A percentile compares a stretch with the other conserved stretches of the same genome.
Conservation (phyloP, 2,113 vertebrate species). For the Gulo gulo region DNA sequence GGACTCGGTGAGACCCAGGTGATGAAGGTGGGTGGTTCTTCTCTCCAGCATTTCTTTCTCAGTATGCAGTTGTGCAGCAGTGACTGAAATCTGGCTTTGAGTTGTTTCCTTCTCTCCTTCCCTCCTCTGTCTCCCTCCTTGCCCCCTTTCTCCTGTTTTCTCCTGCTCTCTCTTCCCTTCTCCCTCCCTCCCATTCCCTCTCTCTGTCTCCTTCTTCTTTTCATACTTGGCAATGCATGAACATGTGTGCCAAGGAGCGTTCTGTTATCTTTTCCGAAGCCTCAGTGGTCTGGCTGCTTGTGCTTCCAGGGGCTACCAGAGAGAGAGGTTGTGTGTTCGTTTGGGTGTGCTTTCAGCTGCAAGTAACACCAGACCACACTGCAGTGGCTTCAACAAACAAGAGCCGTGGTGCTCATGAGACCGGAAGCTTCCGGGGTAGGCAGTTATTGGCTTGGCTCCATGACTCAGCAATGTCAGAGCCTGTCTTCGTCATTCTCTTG, state of each 20-base stretch:
- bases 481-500: not conserved
- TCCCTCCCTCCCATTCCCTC: not conserved
- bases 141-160: not conserved
- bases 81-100: not conserved
- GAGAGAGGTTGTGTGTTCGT: not conserved
- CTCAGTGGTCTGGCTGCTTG: not conserved
- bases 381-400: not conserved
- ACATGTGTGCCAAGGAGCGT: not conserved
- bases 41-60: not conserved
- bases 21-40: not conserved
- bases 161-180: not conserved
- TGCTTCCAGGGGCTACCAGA: not conserved
- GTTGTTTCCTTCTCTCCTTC: not conserved
- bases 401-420: not conserved
- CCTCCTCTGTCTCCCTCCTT: not conserved
- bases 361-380: not conserved
- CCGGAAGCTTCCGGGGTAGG: not conserved
- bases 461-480: not conserved
- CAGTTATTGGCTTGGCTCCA: not conserved
- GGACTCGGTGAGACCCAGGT: not conserved
- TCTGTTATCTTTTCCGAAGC: not conserved
- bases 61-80: not conserved
- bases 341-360: not conserved
- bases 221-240: not conserved
- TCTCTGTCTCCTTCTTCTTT: not conserved